Base-by-base conservation (phyloP, 2,797 vertebrate species). In the Silurus aristotelis region DNA sequence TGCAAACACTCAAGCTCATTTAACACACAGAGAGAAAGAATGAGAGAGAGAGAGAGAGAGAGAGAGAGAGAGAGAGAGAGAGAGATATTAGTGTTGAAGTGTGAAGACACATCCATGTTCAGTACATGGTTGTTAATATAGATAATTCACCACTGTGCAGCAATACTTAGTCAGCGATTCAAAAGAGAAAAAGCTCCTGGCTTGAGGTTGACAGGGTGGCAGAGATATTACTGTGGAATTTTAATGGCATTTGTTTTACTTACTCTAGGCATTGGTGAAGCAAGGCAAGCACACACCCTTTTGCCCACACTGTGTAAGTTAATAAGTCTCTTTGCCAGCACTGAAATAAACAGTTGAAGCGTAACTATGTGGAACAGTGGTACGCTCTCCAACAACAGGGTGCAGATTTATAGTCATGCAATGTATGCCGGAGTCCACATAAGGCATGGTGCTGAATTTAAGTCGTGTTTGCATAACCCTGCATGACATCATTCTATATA, bases 161-260 rank as follows among this genome's bases (percentile, higher is more conserved):
- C 31, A 87, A 76, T 87, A 84, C 55, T 56, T 86, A 31, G 70
- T 84, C 38, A 67, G 67, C 71, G 83, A 82, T 84, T 85, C 78
- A 71, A 84, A 89, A 87, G 25, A 68, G 78, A 85, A 71, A 90
- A 88, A 89, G 85, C 85, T 88, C 88, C 68, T 91, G 87, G 85
- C 83, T 87, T 46, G 73, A 79, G 22, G 84, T 77, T 82, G 79
- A 83, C 89, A 72, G 85, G 80, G 68, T 85, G 46, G 80, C 70
- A 89, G 75, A 87, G 71, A 90, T 87, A 83, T 78, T 82, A 83
- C 83, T 78, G 52, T 86, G 84, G 81, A 90, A 88, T 88, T 86
- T 82, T 89, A 89, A 83, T 89, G 61, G 76, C 78, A 88, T 89
- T 92, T 91, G 87, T 89, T 86, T 89, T 89, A 87, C 87, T 81